phyloP scores from a whole-genome alignment of 1,140 invertebrate species.

The Nylanderia fulva region DNA sequence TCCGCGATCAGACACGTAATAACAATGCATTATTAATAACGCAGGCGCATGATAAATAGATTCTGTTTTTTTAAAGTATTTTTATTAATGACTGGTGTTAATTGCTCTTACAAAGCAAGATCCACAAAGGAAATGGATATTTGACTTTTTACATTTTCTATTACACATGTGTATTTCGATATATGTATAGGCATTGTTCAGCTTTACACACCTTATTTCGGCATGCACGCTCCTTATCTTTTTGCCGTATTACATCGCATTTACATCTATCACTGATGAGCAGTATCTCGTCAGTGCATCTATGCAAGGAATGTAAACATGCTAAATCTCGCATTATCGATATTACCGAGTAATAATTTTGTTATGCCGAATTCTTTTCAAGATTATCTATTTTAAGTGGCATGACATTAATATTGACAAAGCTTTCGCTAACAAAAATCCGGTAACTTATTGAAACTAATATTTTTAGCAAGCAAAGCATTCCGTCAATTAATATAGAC shows the following conservation, averaged over 20 bases:
- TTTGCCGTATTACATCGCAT: slow-evolving; percentile 2
- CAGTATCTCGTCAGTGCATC: slow-evolving; percentile 5
- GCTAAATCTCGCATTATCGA: slow-evolving; percentile 24
- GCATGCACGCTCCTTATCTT: slow-evolving; percentile 10
- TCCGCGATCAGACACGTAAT: not conserved
- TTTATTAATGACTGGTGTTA: not conserved
- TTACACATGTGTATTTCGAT: not conserved
- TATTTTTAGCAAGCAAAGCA: not conserved
- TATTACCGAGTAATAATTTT: slow-evolving; percentile 29
- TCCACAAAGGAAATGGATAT: not conserved
- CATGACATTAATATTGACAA: not conserved
- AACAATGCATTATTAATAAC: not conserved
- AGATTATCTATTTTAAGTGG: not conserved
- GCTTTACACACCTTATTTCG: not conserved
- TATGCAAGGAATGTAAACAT: too few species aligned
- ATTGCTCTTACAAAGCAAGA: not conserved
- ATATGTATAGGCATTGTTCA: not conserved
- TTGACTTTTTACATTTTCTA: not conserved
- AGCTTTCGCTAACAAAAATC: not conserved
- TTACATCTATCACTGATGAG: slow-evolving; percentile 20
- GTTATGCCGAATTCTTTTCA: not conserved
- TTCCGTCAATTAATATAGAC: not conserved
- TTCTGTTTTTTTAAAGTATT: too few species aligned
- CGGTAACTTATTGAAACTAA: not conserved
- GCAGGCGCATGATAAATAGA: not conserved